phyloP scores from a whole-genome alignment of 2,888 invertebrate species.

The Ichneumoninae sp. region DNA sequence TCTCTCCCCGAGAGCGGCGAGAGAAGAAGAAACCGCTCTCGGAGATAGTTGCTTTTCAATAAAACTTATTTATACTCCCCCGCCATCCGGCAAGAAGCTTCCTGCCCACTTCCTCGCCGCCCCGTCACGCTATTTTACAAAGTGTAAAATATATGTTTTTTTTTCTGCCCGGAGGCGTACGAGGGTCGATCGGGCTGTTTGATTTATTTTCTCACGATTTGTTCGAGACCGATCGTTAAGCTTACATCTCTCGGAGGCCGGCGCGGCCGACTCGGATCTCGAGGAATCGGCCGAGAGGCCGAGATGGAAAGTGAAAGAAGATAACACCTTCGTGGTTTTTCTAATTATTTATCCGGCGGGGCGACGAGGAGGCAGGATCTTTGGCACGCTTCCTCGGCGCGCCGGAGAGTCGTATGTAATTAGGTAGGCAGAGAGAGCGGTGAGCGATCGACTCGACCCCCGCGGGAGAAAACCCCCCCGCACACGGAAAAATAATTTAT shows the following conservation, averaged over 20 bases:
- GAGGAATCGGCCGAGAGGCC: neutral
- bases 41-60: slow-evolving; percentile 63
- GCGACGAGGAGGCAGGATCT: neutral
- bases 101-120: slow-evolving; percentile 22
- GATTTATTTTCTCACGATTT: slow-evolving; percentile 52
- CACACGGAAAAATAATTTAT: too few species aligned
- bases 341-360: slow-evolving; percentile 52
- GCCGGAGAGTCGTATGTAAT: slow-evolving; percentile 40
- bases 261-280: neutral
- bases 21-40: slow-evolving; percentile 40
- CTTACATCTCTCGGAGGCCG: neutral
- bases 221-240: slow-evolving; percentile 14
- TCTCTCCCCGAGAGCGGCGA: neutral
- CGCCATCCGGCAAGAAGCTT: slow-evolving; percentile 23
- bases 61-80: slow-evolving; percentile 61
- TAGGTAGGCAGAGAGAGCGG: slow-evolving; percentile 29
- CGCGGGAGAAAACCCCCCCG: neutral
- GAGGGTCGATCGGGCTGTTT: slow-evolving; percentile 13
- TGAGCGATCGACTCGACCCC: slow-evolving; percentile 1
- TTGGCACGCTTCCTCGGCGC: slow-evolving; percentile 47
- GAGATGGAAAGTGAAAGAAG: slow-evolving; percentile 34
- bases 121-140: slow-evolving; percentile 44
- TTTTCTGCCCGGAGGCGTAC: slow-evolving; percentile 15
- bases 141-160: slow-evolving; percentile 49
- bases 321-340: slow-evolving; percentile 18